A percentile compares a stretch with the other conserved stretches of the same genome.
Evolutionary conservation across 2,888 invertebrate species (phyloP).

Genomic region (Rhamphomyia laevipes): DNA sequence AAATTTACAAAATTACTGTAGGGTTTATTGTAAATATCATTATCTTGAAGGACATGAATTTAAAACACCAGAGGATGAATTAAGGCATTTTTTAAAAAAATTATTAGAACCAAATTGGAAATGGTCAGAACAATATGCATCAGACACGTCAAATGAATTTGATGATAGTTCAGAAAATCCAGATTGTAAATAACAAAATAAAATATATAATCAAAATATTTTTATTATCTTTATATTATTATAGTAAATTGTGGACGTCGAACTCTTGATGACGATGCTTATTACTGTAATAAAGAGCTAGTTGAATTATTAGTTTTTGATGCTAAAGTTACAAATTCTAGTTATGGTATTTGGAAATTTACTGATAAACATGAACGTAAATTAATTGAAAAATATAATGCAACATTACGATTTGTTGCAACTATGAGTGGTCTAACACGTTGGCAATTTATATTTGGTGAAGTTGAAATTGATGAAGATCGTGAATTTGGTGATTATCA

Average conservation of each 20-base stretch:
- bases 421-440: slow-evolving; percentile 82
- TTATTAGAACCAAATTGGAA: slow-evolving; percentile 48
- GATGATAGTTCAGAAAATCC: slow-evolving; percentile 28
- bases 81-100: slow-evolving; percentile 60
- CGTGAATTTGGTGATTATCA: slow-evolving; percentile 66
- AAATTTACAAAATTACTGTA: slow-evolving; percentile 23
- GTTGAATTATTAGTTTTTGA: slow-evolving; percentile 79
- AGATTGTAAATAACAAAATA: slow-evolving; percentile 16
- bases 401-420: slow-evolving; percentile 68
- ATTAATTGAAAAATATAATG: slow-evolving; percentile 55
- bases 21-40: slow-evolving; percentile 82
- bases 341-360: slow-evolving; percentile 45
- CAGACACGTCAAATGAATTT: slow-evolving; percentile 18
- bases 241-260: slow-evolving; percentile 54
- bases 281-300: slow-evolving; percentile 74
- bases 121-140: slow-evolving; percentile 51
- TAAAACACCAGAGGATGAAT: slow-evolving; percentile 58
- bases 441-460: slow-evolving; percentile 65
- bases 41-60: slow-evolving; percentile 68
- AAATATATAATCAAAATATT: not conserved
- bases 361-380: slow-evolving; percentile 41
- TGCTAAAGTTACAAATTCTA: slow-evolving; percentile 56
- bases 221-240: not conserved
- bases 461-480: slow-evolving; percentile 40
- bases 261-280: slow-evolving; percentile 53